Evolutionary conservation across 2,113 vertebrate species (phyloP).

Genomic region (Recurvirostra avosetta): DNA sequence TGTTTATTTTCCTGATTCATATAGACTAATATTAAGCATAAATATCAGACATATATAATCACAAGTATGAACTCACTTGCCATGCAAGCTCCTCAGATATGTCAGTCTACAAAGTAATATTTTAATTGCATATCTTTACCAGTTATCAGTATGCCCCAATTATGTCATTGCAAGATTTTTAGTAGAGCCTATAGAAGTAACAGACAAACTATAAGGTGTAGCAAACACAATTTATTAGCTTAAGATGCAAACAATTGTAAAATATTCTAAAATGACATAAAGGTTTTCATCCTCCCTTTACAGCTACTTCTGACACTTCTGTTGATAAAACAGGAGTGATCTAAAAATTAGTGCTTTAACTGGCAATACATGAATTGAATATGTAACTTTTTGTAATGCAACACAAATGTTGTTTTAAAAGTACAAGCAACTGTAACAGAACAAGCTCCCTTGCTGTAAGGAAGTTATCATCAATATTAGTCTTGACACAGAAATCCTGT

Average conservation of each 20-base stretch:
- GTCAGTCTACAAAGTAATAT: constrained; percentile 56
- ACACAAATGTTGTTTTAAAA: background rate
- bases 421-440: background rate
- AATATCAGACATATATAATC: constrained; percentile 54
- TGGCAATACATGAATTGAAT: background rate
- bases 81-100: constrained; percentile 51
- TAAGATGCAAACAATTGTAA: constrained; percentile 44
- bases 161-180: constrained; percentile 57
- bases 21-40: constrained; percentile 29
- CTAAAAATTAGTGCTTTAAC: constrained; percentile 28
- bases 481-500: background rate
- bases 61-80: constrained; percentile 31
- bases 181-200: constrained; percentile 54
- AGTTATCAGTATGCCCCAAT: constrained; percentile 60
- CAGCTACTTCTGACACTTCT: constrained; percentile 31
- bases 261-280: constrained; percentile 43
- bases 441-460: background rate
- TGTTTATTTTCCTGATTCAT: constrained; percentile 57
- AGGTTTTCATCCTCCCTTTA: constrained; percentile 38
- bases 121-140: constrained; percentile 62
- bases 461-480: background rate
- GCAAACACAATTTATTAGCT: constrained; percentile 55
- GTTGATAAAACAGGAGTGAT: constrained; percentile 28
- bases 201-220: constrained; percentile 36
- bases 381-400: constrained; percentile 9